Conservation (phyloP, 2,797 vertebrate genomes). For the Xenopus petersii region DNA sequence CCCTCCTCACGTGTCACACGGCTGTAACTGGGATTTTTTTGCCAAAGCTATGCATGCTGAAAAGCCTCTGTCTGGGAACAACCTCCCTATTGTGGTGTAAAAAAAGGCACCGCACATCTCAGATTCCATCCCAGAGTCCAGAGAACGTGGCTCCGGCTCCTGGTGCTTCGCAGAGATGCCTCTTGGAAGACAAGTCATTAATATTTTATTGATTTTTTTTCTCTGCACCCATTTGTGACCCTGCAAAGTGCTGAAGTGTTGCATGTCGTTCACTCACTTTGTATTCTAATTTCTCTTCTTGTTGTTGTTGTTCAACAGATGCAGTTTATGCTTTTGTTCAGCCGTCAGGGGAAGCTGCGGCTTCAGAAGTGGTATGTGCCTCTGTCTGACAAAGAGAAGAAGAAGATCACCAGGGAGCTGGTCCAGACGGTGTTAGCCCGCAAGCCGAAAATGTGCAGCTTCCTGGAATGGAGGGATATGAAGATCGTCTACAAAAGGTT, state of each 20-base stretch:
- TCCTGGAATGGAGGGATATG: constrained; percentile 96
- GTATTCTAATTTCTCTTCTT: neutral
- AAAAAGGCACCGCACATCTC: constrained; percentile 31
- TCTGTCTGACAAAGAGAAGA: constrained; percentile 96
- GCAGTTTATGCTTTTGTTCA: constrained; percentile 99
- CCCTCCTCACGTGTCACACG: constrained; percentile 48
- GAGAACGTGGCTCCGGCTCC: neutral
- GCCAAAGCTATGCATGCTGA: constrained; percentile 44
- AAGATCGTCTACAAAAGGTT: constrained; percentile 98
- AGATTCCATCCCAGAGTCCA: constrained; percentile 2
- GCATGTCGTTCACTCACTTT: neutral
- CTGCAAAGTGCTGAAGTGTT: neutral
- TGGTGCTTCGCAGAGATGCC: constrained; percentile 38
- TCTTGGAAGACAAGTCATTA: constrained; percentile 48
- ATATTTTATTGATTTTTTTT: constrained; percentile 41
- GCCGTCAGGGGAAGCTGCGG: constrained; percentile 94
- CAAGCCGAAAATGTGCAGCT: constrained; percentile 99
- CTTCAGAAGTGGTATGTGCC: constrained; percentile 99
- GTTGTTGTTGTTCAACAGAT: constrained; percentile 70
- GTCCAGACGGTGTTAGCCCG: constrained; percentile 94
- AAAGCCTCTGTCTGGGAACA: constrained; percentile 35
- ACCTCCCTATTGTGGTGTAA: constrained; percentile 45
- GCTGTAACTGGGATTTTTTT: constrained; percentile 43
- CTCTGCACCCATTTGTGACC: constrained; percentile 11
- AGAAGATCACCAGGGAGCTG: constrained; percentile 96